These are phyloP conservation scores for Takifugu bimaculatus DNA, from an alignment of 2,113 vertebrate species.

Conservation along the genomic window DNA sequence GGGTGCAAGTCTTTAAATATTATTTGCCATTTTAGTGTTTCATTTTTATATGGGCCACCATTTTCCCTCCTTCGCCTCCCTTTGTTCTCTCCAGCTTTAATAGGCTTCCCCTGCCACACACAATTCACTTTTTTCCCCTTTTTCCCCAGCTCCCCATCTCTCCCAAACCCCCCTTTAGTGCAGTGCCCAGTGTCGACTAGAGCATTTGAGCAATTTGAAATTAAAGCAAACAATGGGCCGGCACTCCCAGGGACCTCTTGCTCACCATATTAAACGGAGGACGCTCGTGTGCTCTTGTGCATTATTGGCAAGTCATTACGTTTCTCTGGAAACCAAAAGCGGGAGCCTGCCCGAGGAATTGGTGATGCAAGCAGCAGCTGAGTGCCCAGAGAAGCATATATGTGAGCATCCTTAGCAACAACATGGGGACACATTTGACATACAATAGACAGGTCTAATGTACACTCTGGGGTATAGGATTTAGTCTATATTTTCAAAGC, in stretches of 20 bases:
- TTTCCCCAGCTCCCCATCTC: constrained; percentile 46
- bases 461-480: constrained; percentile 17
- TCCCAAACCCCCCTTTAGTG: constrained; percentile 65
- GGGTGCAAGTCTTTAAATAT: constrained; percentile 68
- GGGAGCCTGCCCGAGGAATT: constrained; percentile 65
- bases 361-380: constrained; percentile 74
- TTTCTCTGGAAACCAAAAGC: constrained; percentile 76
- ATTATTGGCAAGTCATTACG: constrained; percentile 79
- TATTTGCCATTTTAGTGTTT: constrained; percentile 69
- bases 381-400: constrained; percentile 62
- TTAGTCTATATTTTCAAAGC: constrained; percentile 15
- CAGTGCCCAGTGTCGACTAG: constrained; percentile 71
- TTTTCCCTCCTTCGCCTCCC: constrained; percentile 63
- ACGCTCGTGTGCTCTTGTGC: constrained; percentile 75
- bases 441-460: constrained; percentile 52
- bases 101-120: constrained; percentile 74
- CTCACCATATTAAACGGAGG: constrained; percentile 75
- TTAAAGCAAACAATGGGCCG: constrained; percentile 77
- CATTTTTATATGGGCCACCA: constrained; percentile 56
- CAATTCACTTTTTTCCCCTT: constrained; percentile 67
- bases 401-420: constrained; percentile 64
- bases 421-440: constrained; percentile 59
- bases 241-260: constrained; percentile 74
- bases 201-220: constrained; percentile 79
- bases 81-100: constrained; percentile 74